Evolutionary conservation across 2,113 vertebrate species (phyloP).

Genomic region (Sphyrna mokarran): DNA sequence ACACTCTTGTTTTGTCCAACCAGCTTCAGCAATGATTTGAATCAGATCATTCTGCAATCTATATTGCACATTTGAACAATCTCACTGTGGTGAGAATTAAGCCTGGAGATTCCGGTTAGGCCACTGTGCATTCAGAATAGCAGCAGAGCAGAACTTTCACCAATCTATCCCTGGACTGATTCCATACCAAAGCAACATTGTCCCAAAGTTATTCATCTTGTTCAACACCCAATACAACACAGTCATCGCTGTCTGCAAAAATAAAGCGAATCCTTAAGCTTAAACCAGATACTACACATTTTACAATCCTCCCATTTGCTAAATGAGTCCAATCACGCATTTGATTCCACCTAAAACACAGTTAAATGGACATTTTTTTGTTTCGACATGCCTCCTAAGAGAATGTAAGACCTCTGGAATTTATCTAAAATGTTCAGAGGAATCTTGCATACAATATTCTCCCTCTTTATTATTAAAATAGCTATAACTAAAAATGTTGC

Average conservation of each 20-base stretch:
- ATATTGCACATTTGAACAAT: background rate
- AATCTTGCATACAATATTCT: background rate
- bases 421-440: slow-evolving; percentile 17
- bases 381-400: background rate
- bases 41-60: background rate
- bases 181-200: background rate
- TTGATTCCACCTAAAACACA: background rate
- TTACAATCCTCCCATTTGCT: background rate
- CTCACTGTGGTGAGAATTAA: background rate
- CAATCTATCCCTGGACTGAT: background rate
- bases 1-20: background rate
- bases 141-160: background rate
- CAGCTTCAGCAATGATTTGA: background rate
- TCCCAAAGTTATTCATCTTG: background rate
- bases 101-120: background rate
- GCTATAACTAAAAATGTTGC: background rate
- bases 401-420: background rate
- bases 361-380: background rate
- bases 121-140: background rate
- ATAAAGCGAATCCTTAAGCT: background rate
- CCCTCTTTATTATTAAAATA: background rate
- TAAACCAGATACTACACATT: background rate
- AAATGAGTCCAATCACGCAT: background rate
- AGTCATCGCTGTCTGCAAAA: background rate
- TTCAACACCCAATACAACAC: background rate